A percentile compares a stretch with the other conserved stretches of the same genome.
Evolutionary conservation across 2,797 vertebrate genomes (phyloP).

Genomic region (Labroides dimidiatus): DNA sequence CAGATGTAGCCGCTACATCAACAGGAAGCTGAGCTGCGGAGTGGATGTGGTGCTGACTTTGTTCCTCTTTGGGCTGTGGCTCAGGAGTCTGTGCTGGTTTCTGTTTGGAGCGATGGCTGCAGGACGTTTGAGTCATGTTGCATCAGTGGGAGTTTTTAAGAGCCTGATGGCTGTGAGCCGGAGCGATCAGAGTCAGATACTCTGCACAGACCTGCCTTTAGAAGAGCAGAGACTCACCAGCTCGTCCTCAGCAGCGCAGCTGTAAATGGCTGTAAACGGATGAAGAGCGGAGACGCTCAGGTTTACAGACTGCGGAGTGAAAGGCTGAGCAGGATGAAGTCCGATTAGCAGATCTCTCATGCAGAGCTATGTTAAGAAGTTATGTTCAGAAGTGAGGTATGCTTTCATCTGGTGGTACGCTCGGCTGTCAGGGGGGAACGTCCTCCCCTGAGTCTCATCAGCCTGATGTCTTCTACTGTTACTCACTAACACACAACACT

Average conservation of each 20-base stretch:
- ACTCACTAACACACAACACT: neutral
- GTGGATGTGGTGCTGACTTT: neutral
- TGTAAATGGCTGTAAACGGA: neutral
- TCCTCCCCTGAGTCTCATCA: conserved; percentile 33
- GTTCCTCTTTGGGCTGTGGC: neutral
- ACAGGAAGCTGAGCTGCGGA: neutral
- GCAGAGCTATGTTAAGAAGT: conserved; percentile 25
- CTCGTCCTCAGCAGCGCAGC: neutral
- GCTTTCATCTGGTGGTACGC: conserved; percentile 40
- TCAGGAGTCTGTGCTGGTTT: neutral
- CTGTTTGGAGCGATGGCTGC: conserved; percentile 5
- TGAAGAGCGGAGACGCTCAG: neutral
- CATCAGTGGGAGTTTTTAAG: conserved; percentile 39
- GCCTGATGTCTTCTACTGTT: conserved; percentile 2
- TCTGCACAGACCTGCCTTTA: neutral
- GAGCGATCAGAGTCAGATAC: neutral
- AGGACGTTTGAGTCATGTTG: conserved; percentile 26
- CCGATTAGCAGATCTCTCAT: conserved; percentile 35
- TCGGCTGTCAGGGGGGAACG: conserved; percentile 10
- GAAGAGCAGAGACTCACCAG: neutral
- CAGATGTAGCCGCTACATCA: conserved; percentile 1
- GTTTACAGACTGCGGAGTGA: neutral
- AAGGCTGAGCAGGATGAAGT: conserved; percentile 12
- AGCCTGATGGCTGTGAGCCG: neutral
- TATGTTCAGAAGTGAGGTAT: conserved; percentile 27